These are phyloP conservation scores for Zosterops pallidus DNA, from an alignment of 2,113 vertebrate species.

Conservation along the genomic window DNA sequence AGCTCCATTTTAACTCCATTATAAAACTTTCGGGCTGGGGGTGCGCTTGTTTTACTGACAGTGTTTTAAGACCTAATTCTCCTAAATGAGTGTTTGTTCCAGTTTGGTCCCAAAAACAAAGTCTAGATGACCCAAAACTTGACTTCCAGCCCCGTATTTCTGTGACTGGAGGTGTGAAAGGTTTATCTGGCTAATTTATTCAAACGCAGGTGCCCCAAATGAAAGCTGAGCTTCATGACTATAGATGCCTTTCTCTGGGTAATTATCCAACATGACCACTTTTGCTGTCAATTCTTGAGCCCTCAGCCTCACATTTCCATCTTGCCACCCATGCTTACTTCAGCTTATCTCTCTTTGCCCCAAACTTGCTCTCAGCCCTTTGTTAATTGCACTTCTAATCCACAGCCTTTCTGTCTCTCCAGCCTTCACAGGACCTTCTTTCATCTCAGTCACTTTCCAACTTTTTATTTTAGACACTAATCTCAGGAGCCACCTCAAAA, in stretches of 20 bases:
- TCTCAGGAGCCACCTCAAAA: neutral
- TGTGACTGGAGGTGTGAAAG: neutral
- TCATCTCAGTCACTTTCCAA: neutral
- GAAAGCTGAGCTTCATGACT: neutral
- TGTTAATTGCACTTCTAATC: neutral
- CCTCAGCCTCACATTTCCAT: neutral
- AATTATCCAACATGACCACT: neutral
- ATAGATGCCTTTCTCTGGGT: neutral
- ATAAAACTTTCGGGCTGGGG: neutral
- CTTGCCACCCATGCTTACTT: neutral
- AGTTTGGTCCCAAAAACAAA: neutral
- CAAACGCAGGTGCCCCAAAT: neutral
- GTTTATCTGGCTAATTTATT: neutral
- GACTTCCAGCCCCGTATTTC: neutral
- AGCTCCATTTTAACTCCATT: neutral
- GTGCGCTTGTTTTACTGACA: neutral
- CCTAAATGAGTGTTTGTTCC: neutral
- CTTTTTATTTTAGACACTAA: neutral
- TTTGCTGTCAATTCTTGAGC: neutral
- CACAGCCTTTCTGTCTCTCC: neutral
- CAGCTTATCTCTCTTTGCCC: neutral
- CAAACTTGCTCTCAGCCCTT: neutral
- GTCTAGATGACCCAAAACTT: neutral
- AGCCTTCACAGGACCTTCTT: neutral
- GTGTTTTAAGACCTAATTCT: neutral